phyloP scores from a whole-genome alignment of 2,113 vertebrate species.

The Gallinago paraguaiae region DNA sequence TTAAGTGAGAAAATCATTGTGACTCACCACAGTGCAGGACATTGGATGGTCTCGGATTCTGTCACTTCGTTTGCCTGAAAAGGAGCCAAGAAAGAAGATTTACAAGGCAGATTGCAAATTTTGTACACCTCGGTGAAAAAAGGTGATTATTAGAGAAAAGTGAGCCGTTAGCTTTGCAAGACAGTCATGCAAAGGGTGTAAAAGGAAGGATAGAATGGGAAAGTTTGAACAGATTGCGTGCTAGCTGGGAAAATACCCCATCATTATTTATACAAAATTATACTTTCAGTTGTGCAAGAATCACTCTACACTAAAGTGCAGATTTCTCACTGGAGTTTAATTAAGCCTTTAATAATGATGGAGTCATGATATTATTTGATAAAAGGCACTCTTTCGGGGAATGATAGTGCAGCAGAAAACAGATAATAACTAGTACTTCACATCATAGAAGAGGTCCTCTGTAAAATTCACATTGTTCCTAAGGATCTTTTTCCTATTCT shows the following conservation, averaged over 20 bases:
- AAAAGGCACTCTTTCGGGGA: not conserved
- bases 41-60: not conserved
- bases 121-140: not conserved
- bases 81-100: not conserved
- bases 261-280: not conserved
- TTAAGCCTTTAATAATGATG: not conserved
- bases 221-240: not conserved
- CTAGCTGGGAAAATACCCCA: not conserved
- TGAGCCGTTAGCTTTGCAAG: not conserved
- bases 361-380: not conserved
- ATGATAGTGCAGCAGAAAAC: not conserved
- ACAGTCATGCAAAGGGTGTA: not conserved
- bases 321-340: not conserved
- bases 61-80: not conserved
- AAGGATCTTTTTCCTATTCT: not conserved
- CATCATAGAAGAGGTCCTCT: not conserved
- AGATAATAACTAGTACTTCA: not conserved
- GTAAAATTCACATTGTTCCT: not conserved
- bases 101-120: not conserved
- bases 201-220: not conserved
- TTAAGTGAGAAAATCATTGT: conserved; percentile 7
- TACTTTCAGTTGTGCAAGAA: not conserved
- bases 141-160: not conserved
- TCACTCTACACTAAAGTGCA: not conserved
- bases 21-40: conserved; percentile 1